phyloP scores from a whole-genome alignment of 2,113 vertebrate species.

The Romanogobio albipinnatus region DNA sequence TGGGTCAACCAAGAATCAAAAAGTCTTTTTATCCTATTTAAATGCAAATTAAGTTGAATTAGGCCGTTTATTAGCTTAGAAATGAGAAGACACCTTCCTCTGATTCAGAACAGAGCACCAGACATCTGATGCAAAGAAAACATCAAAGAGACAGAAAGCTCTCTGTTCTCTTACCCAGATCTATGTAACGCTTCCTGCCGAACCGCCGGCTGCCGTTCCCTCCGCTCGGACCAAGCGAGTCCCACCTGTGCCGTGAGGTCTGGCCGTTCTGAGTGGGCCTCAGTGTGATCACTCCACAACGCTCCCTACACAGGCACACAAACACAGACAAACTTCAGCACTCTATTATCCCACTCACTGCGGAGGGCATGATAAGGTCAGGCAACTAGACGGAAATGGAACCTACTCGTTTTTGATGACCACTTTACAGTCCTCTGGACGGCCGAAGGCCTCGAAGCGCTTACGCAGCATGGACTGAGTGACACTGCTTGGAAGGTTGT shows the following conservation, averaged over 20 bases:
- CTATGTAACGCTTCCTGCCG: slow-evolving; percentile 89
- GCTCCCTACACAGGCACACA: slow-evolving; percentile 75
- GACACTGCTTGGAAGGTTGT: slow-evolving; percentile 90
- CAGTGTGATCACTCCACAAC: slow-evolving; percentile 92
- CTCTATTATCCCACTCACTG: too few relatives aligned
- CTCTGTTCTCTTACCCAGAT: slow-evolving; percentile 82
- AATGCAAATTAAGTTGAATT: slow-evolving; percentile 41
- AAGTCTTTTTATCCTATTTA: slow-evolving; percentile 31
- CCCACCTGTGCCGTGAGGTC: slow-evolving; percentile 79
- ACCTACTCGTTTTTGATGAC: slow-evolving; percentile 85
- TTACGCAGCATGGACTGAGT: slow-evolving; percentile 91
- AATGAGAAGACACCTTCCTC: slow-evolving; percentile 23
- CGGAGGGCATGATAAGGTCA: not conserved
- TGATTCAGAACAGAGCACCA: slow-evolving; percentile 11
- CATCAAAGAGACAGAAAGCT: slow-evolving; percentile 12
- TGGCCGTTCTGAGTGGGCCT: slow-evolving; percentile 80
- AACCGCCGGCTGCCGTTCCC: slow-evolving; percentile 79
- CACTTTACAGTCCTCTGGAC: slow-evolving; percentile 91
- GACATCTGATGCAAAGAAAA: not conserved
- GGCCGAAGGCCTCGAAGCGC: slow-evolving; percentile 92
- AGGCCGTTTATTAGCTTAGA: slow-evolving; percentile 26
- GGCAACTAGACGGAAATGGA: not conserved
- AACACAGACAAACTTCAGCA: slow-evolving; percentile 34
- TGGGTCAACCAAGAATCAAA: slow-evolving; percentile 23
- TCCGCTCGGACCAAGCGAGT: slow-evolving; percentile 80